Percentiles rank a stretch among this genome's conserved stretches.
Evolutionary conservation across 2,888 invertebrate species (phyloP).

Genomic region (Melipona beecheii): DNA sequence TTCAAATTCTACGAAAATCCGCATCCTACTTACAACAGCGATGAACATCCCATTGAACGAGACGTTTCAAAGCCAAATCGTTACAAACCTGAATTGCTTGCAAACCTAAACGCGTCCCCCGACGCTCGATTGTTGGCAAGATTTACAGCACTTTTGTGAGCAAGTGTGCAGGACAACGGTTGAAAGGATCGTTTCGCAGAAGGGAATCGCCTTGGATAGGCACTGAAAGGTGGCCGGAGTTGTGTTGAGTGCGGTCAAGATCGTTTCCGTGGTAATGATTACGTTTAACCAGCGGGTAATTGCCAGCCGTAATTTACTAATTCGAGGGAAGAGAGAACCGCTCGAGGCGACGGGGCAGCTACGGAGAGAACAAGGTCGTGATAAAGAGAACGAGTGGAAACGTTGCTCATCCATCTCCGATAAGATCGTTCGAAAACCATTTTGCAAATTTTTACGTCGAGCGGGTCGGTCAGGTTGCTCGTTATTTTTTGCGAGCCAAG

Average conservation of each 20-base stretch:
- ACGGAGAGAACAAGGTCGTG: neutral
- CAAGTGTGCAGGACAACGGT: neutral
- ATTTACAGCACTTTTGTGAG: neutral
- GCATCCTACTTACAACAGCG: too few species aligned
- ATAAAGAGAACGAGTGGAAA: neutral
- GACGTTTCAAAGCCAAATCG: too few species aligned
- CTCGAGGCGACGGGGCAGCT: neutral
- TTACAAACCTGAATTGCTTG: too few species aligned
- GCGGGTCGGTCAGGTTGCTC: too few species aligned
- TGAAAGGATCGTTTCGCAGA: conserved; percentile 19
- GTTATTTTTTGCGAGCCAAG: too few species aligned
- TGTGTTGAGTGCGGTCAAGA: conserved; percentile 62
- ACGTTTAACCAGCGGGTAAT: conserved; percentile 56
- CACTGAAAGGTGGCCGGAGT: conserved; percentile 17
- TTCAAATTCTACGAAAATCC: too few species aligned
- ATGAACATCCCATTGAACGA: too few species aligned
- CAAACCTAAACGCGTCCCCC: too few species aligned
- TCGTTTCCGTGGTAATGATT: conserved; percentile 54
- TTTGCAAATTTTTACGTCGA: neutral
- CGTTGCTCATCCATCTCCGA: neutral
- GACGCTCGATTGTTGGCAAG: too few species aligned
- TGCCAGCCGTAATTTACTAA: conserved; percentile 46
- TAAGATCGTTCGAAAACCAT: neutral
- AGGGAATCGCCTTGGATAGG: conserved; percentile 40
- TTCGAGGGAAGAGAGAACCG: conserved; percentile 26